phyloP scores from a whole-genome alignment of 2,113 vertebrate species.

The Neofelis nebulosa region DNA sequence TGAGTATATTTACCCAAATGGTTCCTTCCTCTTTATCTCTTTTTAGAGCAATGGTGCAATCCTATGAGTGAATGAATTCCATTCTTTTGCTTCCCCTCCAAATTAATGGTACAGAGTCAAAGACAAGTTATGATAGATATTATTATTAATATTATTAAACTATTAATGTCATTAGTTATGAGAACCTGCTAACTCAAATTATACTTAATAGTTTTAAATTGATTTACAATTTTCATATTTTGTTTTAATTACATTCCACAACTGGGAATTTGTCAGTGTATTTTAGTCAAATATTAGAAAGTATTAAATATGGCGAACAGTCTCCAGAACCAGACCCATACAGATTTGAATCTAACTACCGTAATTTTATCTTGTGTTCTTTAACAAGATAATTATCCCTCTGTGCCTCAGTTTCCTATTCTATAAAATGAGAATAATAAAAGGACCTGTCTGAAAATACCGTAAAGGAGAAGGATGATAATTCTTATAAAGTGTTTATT shows the following conservation, averaged over 20 bases:
- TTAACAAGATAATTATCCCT: background rate
- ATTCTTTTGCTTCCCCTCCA: constrained; percentile 17
- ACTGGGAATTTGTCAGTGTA: background rate
- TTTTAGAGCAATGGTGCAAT: background rate
- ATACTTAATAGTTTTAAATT: constrained; percentile 26
- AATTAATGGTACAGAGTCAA: background rate
- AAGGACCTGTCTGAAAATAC: background rate
- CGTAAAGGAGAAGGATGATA: background rate
- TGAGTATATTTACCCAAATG: background rate
- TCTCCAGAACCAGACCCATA: background rate
- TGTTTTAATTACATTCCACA: constrained; percentile 16
- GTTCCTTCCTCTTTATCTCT: background rate
- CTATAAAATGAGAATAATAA: background rate
- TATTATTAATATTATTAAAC: background rate
- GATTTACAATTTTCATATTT: background rate
- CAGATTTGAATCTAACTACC: background rate
- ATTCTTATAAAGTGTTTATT: background rate
- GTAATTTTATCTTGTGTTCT: background rate
- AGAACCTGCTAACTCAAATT: constrained; percentile 29
- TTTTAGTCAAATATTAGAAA: background rate
- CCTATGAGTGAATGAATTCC: background rate
- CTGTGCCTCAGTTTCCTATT: background rate
- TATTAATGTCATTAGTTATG: background rate
- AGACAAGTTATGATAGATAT: background rate
- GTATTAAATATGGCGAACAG: background rate